Evolutionary conservation across 2,888 invertebrate genomes (phyloP), one percentile per base, ranked within the genome.

Genomic region (Sinodicranocentrus sp.): DNA sequence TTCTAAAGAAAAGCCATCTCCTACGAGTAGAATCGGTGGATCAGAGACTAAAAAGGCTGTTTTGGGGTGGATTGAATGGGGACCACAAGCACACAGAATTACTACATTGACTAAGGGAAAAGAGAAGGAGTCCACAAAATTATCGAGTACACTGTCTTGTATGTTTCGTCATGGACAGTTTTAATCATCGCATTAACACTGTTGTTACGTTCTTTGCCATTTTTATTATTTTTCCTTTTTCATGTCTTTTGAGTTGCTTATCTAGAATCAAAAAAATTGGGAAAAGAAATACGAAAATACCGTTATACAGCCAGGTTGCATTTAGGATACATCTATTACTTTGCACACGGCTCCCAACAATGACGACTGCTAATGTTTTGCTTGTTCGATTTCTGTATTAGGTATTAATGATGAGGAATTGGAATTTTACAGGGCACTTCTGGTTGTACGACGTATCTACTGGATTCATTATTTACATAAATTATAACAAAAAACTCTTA

Each of bases 81-180:
- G 72, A 72, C 72, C 72, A 72, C 59, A 72, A 72, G 72, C 72
- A 72, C 72, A 72, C 48, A 72, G 72, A 72, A 72, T 72, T 72
- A 72, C 57, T 72, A 72, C 65, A 72, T 59, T 57, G 39, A 23
- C n/a, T 59, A 59, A 72, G 21, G 43, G 59, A 39, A 28, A 28
- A 17, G n/a, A 26, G 19, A 67, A 26, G 13, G 72, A 57, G 33
- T 72, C 72, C 57, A 72, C 72, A 72, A 23, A 17, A 17, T 44
- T 61, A 10, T 61, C 6, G 5, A 57, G 19, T 52, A 52, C 52
- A 57, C 57, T 57, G 57, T 25, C 25, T 57, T 25, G 10, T 57
- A 61, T 28, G 61, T 26, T 61, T 61, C 17, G 13, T 26, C 28
- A 28, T 17, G 33, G 28, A 33, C 61, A 61, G 33, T n/a, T 61